phyloP scores from a whole-genome alignment of 2,797 vertebrate species.

The Manis javanica region DNA sequence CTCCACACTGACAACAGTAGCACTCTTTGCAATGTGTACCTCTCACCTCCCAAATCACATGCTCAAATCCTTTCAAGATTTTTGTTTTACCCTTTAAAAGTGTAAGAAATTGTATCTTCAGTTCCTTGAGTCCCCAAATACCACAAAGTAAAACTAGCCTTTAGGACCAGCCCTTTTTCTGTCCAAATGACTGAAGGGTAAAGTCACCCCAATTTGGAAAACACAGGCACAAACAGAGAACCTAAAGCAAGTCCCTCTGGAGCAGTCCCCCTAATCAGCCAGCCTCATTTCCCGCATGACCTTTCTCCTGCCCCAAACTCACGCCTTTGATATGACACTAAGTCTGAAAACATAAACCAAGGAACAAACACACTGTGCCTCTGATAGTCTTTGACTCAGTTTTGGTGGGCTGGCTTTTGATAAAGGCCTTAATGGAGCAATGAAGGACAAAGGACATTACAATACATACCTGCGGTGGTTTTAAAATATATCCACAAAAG shows the following conservation, averaged over 20 bases:
- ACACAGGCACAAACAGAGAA: not conserved
- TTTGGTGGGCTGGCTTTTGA: not conserved
- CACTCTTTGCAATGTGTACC: not conserved
- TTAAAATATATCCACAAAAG: conserved; percentile 18
- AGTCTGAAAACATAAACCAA: not conserved
- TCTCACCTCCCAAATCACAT: not conserved
- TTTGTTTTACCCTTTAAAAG: not conserved
- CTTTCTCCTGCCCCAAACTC: not conserved
- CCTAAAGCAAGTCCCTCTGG: not conserved
- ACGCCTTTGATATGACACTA: not conserved
- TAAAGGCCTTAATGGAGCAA: not conserved
- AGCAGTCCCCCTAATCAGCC: not conserved
- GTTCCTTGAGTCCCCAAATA: not conserved
- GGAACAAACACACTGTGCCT: not conserved
- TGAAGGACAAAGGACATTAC: not conserved
- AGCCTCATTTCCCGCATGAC: not conserved
- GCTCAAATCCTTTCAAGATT: not conserved
- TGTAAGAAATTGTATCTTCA: not conserved
- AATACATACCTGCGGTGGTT: not conserved
- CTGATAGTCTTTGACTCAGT: not conserved
- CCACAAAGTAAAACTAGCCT: not conserved
- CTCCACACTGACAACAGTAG: not conserved
- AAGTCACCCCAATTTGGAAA: not conserved
- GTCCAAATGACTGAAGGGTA: not conserved
- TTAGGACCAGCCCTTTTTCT: not conserved